Evolutionary conservation across 1,140 invertebrate genomes (phyloP), one percentile per base, ranked within the genome.

Genomic region (Drosophila oshimai): DNA sequence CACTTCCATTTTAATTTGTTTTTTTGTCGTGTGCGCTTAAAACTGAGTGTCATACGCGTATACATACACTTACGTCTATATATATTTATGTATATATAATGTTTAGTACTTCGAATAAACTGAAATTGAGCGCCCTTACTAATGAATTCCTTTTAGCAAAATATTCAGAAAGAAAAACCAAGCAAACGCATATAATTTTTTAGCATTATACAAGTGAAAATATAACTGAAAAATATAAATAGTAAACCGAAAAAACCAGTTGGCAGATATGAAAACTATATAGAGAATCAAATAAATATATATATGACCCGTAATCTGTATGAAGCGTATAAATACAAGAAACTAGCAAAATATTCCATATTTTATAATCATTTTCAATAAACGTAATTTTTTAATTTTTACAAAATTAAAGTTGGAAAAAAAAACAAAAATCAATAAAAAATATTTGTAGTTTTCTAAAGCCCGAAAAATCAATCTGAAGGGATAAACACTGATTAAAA

Each of bases 301-400:
- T 61, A 71, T 78, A 80, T 71, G 53, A 73, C 37, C 72, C 44
- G 44, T 61, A 72, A 71, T 62, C 69, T 60, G 46, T 72, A 72
- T 73, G 33, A 83, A 58, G 53, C 65, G 58, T 83, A 77, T 83
- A 46, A 65, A 74, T 34, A 37, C 55, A 53, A 68, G 54, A 77
- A 64, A 50, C 75, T 84, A 84, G 80, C 80, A 53, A 86, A 84
- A 86, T 84, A 84, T 86, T 84, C 75, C 80, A 84, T 84, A 84
- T 84, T 84, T 84, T 84, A 84, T 84, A 84, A 80, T 86, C 18
- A 84, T 84, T 84, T 84, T 84, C 80, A 75, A 84, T 86, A 84
- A 80, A 84, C 60, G 80, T 84, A 84, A 86, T 84, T 84, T 84
- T 84, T 84, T 84, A 80, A 86, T 86, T 84, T 84, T 86, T 86